Percentiles rank a stretch among this genome's conserved stretches.
Conservation (phyloP, 2,113 vertebrate species). For the Ellobius talpinus region DNA sequence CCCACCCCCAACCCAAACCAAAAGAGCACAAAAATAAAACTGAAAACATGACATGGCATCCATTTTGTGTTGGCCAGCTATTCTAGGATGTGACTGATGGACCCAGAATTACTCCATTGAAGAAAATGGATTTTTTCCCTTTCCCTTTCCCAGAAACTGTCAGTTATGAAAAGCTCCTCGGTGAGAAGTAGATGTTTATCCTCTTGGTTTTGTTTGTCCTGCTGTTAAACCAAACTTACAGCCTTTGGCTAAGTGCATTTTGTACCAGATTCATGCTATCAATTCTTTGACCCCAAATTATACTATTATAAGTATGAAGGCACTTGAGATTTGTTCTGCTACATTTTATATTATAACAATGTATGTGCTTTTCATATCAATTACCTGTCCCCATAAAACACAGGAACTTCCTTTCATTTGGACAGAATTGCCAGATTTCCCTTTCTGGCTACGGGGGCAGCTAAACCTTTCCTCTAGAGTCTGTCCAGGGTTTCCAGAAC, state of each 20-base stretch:
- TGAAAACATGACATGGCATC: not conserved
- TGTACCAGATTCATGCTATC: not conserved
- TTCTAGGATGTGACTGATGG: not conserved
- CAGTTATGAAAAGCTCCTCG: not conserved
- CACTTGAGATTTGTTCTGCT: not conserved
- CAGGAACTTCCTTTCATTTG: not conserved
- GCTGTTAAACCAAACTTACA: not conserved
- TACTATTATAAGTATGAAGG: not conserved
- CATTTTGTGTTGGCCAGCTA: not conserved
- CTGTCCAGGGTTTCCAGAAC: not conserved
- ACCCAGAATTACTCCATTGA: not conserved
- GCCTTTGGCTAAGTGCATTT: not conserved
- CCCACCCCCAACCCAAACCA: not conserved
- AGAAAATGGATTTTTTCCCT: not conserved
- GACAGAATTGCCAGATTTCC: not conserved
- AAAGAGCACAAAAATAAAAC: not conserved
- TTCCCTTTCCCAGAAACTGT: not conserved
- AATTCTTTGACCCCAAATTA: not conserved
- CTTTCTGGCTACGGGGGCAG: not conserved
- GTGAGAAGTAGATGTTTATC: not conserved
- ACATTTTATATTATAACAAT: not conserved
- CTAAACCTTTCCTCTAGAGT: not conserved
- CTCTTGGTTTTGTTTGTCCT: not conserved
- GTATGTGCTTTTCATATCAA: not conserved
- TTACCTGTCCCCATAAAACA: constrained; percentile 7